Percentiles rank a stretch among this genome's conserved stretches.
Conservation (phyloP, 2,888 invertebrate genomes). For the Furcula furcula region DNA sequence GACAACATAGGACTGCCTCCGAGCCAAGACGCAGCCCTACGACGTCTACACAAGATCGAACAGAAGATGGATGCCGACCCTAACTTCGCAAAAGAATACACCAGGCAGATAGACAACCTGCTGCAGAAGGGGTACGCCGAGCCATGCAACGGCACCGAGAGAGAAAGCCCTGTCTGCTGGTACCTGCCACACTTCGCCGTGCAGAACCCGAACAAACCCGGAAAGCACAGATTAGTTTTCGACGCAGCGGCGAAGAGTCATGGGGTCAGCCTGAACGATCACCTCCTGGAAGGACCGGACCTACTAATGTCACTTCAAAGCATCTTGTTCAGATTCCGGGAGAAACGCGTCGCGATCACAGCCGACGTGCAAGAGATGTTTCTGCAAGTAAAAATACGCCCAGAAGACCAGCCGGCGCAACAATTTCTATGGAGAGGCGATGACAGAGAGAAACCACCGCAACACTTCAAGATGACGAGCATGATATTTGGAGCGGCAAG, state of each 20-base stretch:
- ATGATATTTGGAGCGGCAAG: conserved; percentile 18
- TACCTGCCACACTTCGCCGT: not conserved
- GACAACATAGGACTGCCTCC: too few relatives aligned
- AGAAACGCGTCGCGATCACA: not conserved
- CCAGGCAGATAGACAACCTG: not conserved
- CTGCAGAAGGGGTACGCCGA: not conserved
- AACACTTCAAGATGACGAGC: conserved; percentile 12
- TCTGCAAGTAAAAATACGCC: too few relatives aligned
- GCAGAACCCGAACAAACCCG: not conserved
- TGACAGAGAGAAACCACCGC: not conserved
- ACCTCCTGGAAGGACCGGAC: not conserved
- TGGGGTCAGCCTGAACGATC: not conserved
- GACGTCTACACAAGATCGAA: too few relatives aligned
- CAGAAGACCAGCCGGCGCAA: not conserved
- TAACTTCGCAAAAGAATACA: too few relatives aligned
- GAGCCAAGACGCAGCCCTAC: too few relatives aligned
- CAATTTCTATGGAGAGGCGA: conserved; percentile 8
- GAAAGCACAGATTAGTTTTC: not conserved
- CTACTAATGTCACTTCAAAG: not conserved
- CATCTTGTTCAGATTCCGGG: not conserved
- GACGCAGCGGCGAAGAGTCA: not conserved
- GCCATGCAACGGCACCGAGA: not conserved
- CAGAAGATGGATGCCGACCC: too few relatives aligned
- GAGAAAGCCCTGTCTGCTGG: not conserved
- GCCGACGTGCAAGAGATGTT: not conserved